Base-by-base conservation (phyloP, 2,888 invertebrate genomes). In the Pollenia amentaria region DNA sequence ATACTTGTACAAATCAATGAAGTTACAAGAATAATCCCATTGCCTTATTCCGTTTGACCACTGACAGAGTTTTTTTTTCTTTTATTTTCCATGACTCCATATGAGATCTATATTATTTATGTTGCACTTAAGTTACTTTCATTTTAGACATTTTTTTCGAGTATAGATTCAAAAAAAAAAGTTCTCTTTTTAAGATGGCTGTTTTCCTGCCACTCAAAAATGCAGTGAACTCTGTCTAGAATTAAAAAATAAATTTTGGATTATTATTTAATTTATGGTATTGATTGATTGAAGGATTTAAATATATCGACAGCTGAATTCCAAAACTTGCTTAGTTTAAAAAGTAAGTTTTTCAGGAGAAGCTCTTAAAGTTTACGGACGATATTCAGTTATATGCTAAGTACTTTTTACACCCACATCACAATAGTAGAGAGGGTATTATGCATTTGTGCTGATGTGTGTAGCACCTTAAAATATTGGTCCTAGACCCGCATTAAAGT, bases 121-220 rank as follows among this genome's bases (percentile, higher is more conserved):
- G 88, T 88, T 88, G 88, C 88, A 89, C 89, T 88, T 89, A 89
- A 88, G 84, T 83, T 85, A 87, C 78, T 83, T 84, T 69, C 53
- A 65, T 64, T 85, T 78, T 64, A 75, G 76, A 62, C 51, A 55
- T 44, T 75, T 73, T 55, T 78, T 60, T 16, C 16, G 51, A 53
- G 57, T 16, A 51, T 12, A 16, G 42, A 44, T 16, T 9, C 53
- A 4, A 64, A 70, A 72, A 70, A 48, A n/a, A 3, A 14, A n/a
- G 18, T 3, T 38, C 65, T 29, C 29, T 9, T 9, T 38, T 48
- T 55, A 9, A 44, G 3, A 29, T 29, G 29, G 29, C 6, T 29
- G 29, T 29, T 29, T 53, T 38, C 40, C 16, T 16, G 44, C 1
- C 12, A 51, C 42, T 55, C 64, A 10, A 64, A 40, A 72, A 14